These are phyloP conservation scores for Pristionchus arcanus DNA, from an alignment of 2,888 invertebrate genomes.

Conservation along the genomic window DNA sequence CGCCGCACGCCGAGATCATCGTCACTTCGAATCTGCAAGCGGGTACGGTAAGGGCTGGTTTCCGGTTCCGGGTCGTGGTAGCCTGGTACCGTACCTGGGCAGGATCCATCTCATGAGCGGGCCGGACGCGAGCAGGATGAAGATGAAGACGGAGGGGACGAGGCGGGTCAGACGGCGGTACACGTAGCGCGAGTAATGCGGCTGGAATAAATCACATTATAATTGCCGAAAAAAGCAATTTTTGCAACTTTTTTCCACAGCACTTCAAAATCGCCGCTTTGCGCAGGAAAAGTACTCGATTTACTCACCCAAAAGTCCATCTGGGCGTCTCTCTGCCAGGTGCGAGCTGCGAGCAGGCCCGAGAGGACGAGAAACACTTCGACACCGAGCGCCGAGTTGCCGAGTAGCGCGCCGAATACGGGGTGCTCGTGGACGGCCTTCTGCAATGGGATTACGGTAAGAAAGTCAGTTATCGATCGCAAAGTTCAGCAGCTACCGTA, in stretches of 20 bases:
- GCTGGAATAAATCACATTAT: conserved; percentile 60
- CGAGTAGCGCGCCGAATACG: conserved; percentile 75
- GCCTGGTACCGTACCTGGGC: conserved; percentile 61
- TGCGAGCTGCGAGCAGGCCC: conserved; percentile 74
- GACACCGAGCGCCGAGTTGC: conserved; percentile 78
- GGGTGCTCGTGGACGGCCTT: conserved; percentile 74
- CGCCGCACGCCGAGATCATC: conserved; percentile 74
- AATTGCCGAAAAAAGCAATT: not conserved
- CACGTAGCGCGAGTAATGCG: conserved; percentile 71
- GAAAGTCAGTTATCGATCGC: conserved; percentile 9
- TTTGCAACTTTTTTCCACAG: not conserved
- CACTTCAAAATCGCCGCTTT: not conserved
- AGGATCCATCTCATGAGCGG: conserved; percentile 67
- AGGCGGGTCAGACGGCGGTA: conserved; percentile 70
- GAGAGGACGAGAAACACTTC: conserved; percentile 77
- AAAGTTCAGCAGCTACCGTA: conserved; percentile 32
- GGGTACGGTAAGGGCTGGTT: not conserved
- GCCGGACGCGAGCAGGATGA: conserved; percentile 73
- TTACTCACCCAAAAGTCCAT: conserved; percentile 45
- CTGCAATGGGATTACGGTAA: conserved; percentile 56
- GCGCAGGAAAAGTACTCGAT: too few relatives aligned
- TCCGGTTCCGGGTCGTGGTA: not conserved
- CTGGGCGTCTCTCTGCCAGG: conserved; percentile 70
- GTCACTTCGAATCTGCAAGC: conserved; percentile 68
- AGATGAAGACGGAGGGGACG: conserved; percentile 73